phyloP scores from a whole-genome alignment of 1,140 invertebrate species.

The Adoxophyes honmai region DNA sequence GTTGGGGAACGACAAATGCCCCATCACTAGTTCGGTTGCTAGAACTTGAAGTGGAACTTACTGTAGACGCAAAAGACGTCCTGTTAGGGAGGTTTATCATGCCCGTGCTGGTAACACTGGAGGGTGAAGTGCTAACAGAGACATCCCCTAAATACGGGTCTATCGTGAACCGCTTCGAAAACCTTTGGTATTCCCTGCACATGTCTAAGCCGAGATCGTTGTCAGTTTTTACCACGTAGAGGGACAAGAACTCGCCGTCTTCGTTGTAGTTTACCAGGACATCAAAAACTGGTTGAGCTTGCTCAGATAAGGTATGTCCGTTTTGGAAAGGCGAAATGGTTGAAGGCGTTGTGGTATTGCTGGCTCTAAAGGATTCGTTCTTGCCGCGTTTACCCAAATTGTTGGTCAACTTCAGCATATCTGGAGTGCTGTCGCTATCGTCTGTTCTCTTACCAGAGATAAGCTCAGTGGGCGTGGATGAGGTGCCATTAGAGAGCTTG shows the following conservation, averaged over 20 bases:
- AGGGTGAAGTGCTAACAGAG: constrained; percentile 61
- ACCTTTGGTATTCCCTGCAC: constrained; percentile 69
- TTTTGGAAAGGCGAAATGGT: constrained; percentile 70
- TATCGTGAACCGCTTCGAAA: constrained; percentile 66
- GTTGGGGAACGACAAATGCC: constrained; percentile 67
- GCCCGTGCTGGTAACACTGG: constrained; percentile 68
- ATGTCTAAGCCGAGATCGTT: constrained; percentile 69
- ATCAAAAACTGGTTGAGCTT: constrained; percentile 64
- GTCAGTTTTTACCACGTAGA: constrained; percentile 68
- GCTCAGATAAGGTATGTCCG: constrained; percentile 61
- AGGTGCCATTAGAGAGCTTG: constrained; percentile 68
- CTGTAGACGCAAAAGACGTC: constrained; percentile 64
- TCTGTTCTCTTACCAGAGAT: constrained; percentile 29
- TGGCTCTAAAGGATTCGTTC: constrained; percentile 57
- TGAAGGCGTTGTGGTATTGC: constrained; percentile 66
- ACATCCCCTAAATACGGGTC: constrained; percentile 69
- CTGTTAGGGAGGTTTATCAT: constrained; percentile 67
- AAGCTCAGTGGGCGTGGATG: constrained; percentile 60
- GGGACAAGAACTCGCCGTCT: constrained; percentile 67
- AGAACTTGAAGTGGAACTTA: constrained; percentile 62
- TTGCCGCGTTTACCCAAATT: constrained; percentile 49
- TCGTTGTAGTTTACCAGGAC: constrained; percentile 68
- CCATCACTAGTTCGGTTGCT: constrained; percentile 71
- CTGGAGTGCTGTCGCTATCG: constrained; percentile 49
- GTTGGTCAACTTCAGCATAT: constrained; percentile 49